Evolutionary conservation across 1,140 invertebrate genomes (phyloP).

Genomic region (Ruditapes philippinarum): DNA sequence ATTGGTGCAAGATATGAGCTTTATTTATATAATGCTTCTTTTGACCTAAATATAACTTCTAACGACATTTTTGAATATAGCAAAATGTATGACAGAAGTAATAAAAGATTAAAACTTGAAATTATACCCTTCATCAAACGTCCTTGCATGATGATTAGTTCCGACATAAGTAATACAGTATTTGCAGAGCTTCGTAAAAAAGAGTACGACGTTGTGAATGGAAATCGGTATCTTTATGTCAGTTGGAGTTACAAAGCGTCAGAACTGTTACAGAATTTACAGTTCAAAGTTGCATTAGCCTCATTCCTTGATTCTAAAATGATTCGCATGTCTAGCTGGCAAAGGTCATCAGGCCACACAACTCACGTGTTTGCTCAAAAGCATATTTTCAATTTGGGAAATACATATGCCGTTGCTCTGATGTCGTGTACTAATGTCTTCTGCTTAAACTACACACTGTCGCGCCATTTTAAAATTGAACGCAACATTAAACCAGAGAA

Average conservation of each 20-base stretch:
- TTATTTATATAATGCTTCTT: background rate
- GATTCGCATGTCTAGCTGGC: background rate
- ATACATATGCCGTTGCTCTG: background rate
- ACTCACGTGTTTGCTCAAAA: background rate
- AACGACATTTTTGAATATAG: background rate
- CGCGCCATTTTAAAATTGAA: slow-evolving; percentile 13
- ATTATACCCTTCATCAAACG: background rate
- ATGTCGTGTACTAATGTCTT: background rate
- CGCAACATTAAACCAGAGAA: background rate
- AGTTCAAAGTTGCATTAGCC: background rate
- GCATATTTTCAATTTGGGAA: background rate
- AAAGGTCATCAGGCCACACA: background rate
- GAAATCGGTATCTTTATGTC: background rate
- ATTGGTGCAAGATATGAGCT: background rate
- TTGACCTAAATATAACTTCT: background rate
- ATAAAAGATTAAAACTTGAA: background rate
- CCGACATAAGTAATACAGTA: background rate
- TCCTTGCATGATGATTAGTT: background rate
- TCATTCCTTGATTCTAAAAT: background rate
- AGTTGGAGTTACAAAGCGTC: background rate
- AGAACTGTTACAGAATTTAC: background rate
- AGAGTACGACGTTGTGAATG: background rate
- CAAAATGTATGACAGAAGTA: background rate
- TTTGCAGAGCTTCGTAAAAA: background rate
- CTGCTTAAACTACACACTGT: background rate